Evolutionary conservation across 2,888 invertebrate genomes (phyloP).

Genomic region (Agonopterix alstromeriana): DNA sequence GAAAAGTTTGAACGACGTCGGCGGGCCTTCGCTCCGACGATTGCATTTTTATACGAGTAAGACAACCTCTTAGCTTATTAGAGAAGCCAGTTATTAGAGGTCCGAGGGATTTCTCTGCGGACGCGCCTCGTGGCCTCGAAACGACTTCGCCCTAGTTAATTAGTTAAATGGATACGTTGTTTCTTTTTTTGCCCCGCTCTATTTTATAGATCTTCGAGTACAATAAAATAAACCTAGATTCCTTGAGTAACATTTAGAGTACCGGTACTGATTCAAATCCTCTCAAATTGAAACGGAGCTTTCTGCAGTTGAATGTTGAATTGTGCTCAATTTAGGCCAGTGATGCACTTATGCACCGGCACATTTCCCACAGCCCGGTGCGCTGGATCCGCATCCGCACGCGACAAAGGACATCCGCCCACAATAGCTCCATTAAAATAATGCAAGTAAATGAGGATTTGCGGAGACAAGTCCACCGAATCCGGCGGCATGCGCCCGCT

Average conservation of each 20-base stretch:
- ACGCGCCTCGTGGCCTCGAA: slow-evolving; percentile 39
- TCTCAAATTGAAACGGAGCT: slow-evolving; percentile 48
- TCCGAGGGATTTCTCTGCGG: slow-evolving; percentile 59
- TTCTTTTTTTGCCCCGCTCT: slow-evolving; percentile 32
- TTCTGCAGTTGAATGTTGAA: slow-evolving; percentile 49
- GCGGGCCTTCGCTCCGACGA: slow-evolving; percentile 53
- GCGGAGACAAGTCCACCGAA: slow-evolving; percentile 67
- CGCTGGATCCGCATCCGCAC: slow-evolving; percentile 53
- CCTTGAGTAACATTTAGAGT: slow-evolving; percentile 14
- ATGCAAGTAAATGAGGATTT: slow-evolving; percentile 77
- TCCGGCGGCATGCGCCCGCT: slow-evolving; percentile 42
- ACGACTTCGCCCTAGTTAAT: slow-evolving; percentile 60
- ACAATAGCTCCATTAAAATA: slow-evolving; percentile 77
- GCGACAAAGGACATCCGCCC: slow-evolving; percentile 71
- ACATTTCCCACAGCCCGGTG: slow-evolving; percentile 60
- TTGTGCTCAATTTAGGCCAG: slow-evolving; percentile 55
- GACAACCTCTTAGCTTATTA: slow-evolving; percentile 73
- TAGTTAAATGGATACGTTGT: slow-evolving; percentile 64
- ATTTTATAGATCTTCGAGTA: slow-evolving; percentile 33
- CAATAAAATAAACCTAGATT: slow-evolving; percentile 32
- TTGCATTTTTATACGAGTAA: slow-evolving; percentile 70
- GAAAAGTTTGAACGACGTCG: slow-evolving; percentile 71
- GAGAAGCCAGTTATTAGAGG: slow-evolving; percentile 64
- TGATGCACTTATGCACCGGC: slow-evolving; percentile 66
- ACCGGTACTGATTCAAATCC: slow-evolving; percentile 32